Conservation (phyloP, 2,888 invertebrate species). For the Tenthredo notha region DNA sequence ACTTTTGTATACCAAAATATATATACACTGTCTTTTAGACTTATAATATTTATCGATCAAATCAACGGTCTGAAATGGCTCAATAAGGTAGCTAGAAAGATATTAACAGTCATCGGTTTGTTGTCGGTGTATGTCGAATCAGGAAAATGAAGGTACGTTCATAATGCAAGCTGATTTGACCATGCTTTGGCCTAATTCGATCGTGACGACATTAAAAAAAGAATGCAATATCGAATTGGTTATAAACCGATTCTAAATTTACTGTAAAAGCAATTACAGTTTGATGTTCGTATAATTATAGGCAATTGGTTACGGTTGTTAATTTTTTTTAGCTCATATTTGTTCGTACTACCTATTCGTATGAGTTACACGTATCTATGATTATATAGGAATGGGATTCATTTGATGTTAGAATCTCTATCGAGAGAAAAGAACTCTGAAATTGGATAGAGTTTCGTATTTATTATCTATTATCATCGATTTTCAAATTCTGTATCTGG, state of each 20-base stretch:
- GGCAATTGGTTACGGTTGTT: background rate
- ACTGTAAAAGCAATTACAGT: conserved; percentile 9
- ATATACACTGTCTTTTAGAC: background rate
- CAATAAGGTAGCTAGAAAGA: background rate
- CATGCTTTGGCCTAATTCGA: background rate
- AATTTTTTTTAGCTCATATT: background rate
- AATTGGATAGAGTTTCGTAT: background rate
- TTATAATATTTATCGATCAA: background rate
- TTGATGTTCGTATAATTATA: background rate
- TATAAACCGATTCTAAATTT: background rate
- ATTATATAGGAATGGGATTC: background rate
- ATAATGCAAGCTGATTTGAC: background rate
- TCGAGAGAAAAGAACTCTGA: background rate
- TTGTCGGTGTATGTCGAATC: conserved; percentile 16
- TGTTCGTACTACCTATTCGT: background rate
- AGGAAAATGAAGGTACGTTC: background rate
- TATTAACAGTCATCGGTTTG: conserved; percentile 24
- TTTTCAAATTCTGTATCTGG: background rate
- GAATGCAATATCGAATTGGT: background rate
- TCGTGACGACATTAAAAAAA: conserved; percentile 2
- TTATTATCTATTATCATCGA: background rate
- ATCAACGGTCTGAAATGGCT: background rate
- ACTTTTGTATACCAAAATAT: background rate
- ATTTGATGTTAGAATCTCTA: background rate
- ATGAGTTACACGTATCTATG: background rate